Conservation (phyloP, 2,888 invertebrate species). For the Tyria jacobaeae region DNA sequence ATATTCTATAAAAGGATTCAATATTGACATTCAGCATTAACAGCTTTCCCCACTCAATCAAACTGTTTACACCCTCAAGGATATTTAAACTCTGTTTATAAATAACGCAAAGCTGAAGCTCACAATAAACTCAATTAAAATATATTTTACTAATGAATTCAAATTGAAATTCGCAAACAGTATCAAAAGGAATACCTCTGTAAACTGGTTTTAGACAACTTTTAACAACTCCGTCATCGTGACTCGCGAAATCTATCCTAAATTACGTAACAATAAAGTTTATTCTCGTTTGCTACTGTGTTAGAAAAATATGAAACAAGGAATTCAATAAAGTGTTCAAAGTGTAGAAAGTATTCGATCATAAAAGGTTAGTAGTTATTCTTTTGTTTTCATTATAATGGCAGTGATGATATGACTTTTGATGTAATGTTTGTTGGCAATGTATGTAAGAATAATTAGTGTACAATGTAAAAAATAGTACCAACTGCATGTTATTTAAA, state of each 20-base stretch:
- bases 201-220: constrained; percentile 30
- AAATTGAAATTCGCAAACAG: constrained; percentile 44
- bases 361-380: constrained; percentile 14
- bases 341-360: constrained; percentile 35
- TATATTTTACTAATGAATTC: constrained; percentile 42
- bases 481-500: too few species aligned
- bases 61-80: constrained; percentile 10
- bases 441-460: too few species aligned
- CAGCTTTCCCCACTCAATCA: constrained; percentile 6
- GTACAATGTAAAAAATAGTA: too few species aligned
- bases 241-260: constrained; percentile 10
- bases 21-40: constrained; percentile 11
- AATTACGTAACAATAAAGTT: background rate
- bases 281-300: background rate
- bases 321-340: constrained; percentile 40
- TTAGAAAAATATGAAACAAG: constrained; percentile 24
- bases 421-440: background rate
- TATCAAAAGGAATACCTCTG: constrained; percentile 42
- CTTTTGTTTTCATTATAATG: constrained; percentile 4
- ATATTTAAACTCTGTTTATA: constrained; percentile 15
- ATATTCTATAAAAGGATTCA: constrained; percentile 1
- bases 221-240: constrained; percentile 16
- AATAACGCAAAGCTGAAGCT: constrained; percentile 18
- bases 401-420: background rate
- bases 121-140: constrained; percentile 42